These are phyloP conservation scores for Gallirallus australis DNA, from an alignment of 2,797 vertebrate genomes.

Conservation along the genomic window DNA sequence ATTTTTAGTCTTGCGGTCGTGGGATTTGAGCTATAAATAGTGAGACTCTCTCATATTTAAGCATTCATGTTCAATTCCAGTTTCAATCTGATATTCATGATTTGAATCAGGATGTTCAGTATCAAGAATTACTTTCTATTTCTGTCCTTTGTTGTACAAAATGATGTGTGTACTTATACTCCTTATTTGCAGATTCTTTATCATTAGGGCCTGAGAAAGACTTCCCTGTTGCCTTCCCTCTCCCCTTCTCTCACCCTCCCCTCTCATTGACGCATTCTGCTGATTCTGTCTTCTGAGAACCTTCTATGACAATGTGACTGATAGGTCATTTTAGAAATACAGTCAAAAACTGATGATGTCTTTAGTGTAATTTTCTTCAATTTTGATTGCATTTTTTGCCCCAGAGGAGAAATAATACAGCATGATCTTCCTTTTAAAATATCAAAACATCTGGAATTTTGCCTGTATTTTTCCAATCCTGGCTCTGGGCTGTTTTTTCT, in stretches of 20 bases:
- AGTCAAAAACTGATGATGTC: not conserved
- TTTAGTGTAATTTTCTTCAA: not conserved
- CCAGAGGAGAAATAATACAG: not conserved
- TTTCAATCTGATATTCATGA: not conserved
- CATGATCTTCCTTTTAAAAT: not conserved
- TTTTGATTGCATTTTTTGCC: not conserved
- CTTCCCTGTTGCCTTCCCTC: not conserved
- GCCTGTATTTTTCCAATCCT: not conserved
- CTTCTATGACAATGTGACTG: not conserved
- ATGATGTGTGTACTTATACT: not conserved
- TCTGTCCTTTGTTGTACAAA: not conserved
- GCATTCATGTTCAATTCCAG: not conserved
- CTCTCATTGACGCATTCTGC: not conserved
- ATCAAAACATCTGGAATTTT: not conserved
- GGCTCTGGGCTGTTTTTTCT: not conserved
- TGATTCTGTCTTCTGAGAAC: not conserved
- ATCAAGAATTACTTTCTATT: not conserved
- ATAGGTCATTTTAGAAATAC: not conserved
- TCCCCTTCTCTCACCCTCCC: not conserved
- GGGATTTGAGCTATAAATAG: not conserved
- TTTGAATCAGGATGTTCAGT: not conserved
- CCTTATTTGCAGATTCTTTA: not conserved
- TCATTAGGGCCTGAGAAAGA: not conserved
- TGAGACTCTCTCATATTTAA: not conserved
- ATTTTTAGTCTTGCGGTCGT: not conserved